A percentile compares a stretch with the other conserved stretches of the same genome.
phyloP scores from a whole-genome alignment of 2,888 invertebrate genomes.

The Eudemis profundana region DNA sequence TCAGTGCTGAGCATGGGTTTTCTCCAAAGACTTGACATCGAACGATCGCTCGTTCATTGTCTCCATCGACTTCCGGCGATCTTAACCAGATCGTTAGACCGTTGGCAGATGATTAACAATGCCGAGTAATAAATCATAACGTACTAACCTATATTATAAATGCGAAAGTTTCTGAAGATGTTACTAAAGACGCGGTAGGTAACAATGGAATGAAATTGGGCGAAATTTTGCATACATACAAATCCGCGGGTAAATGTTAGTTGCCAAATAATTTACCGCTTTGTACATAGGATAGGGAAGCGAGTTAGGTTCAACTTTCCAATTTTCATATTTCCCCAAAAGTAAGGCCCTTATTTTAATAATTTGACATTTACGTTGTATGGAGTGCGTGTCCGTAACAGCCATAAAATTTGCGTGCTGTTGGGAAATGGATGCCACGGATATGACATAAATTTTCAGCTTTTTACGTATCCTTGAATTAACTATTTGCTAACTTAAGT shows the following conservation, averaged over 20 bases:
- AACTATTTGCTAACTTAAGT: constrained; percentile 59
- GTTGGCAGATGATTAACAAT: too few species aligned
- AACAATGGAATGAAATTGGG: too few species aligned
- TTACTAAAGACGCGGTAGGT: too few species aligned
- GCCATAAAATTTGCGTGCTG: constrained; percentile 73
- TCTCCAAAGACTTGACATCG: too few species aligned
- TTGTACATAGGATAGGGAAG: constrained; percentile 16
- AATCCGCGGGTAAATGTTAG: too few species aligned
- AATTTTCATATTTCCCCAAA: constrained; percentile 65
- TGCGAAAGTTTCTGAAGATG: too few species aligned
- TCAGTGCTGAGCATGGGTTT: too few species aligned
- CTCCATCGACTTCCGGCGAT: too few species aligned
- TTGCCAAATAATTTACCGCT: constrained; percentile 21
- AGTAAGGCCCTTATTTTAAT: constrained; percentile 70
- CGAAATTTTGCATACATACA: too few species aligned
- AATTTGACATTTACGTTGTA: constrained; percentile 71
- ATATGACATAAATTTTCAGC: constrained; percentile 73
- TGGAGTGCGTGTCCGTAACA: constrained; percentile 71
- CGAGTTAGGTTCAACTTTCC: constrained; percentile 62
- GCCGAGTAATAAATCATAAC: background rate
- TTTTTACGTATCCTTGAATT: constrained; percentile 72
- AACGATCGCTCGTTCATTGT: too few species aligned
- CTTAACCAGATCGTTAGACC: too few species aligned
- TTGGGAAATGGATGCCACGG: constrained; percentile 70
- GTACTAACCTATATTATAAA: too few species aligned